Base-by-base conservation (phyloP, 2,797 vertebrate species). In the Neosalanx taihuensis region DNA sequence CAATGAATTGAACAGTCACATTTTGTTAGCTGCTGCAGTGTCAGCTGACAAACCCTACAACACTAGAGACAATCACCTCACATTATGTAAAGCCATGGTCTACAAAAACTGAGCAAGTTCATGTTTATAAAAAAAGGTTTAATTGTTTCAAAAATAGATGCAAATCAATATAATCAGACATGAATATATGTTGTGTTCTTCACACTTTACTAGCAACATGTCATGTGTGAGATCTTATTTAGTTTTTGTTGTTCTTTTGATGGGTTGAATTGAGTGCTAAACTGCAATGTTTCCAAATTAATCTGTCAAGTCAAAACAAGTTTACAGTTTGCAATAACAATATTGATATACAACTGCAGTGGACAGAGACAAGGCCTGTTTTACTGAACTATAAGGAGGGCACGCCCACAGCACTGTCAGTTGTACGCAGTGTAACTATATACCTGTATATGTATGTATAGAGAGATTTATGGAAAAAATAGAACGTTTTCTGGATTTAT, bases 381-480 rank as follows among this genome's bases (percentile, higher is more conserved):
- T 53, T 53, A 53, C 1, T 5, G 17, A n/a, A 56, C 51, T n/a
- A 56, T 18, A 35, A 56, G 0, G 17, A 80, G 2, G 72, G 35
- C 46, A 73, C 64, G 70, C 64, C 73, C 70, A 64, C 70, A 60
- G 72, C 72, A 64, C 70, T 57, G 71, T 58, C 33, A 66, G 69
- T 67, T 81, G 70, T 12, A 81, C 77, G 46, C 51, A 13, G 66
- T 29, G 72, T 68, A 83, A 68, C 29, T 71, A 59, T 18, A 57
- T 70, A n/a, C n/a, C n/a, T n/a, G n/a, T n/a, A 33, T 76, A 69
- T 74, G 35, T 46, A 46, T 84, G 68, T 79, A 76, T 64, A 82
- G 64, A 82, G 49, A 68, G 68, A 81, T 83, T 82, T 85, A 74
- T 79, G 10, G 1, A 46, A 46, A 77, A 63, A 70, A 26, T 26